Evolutionary conservation across 2,113 vertebrate genomes (phyloP).

Genomic region (Nothobranchius kuhntae): DNA sequence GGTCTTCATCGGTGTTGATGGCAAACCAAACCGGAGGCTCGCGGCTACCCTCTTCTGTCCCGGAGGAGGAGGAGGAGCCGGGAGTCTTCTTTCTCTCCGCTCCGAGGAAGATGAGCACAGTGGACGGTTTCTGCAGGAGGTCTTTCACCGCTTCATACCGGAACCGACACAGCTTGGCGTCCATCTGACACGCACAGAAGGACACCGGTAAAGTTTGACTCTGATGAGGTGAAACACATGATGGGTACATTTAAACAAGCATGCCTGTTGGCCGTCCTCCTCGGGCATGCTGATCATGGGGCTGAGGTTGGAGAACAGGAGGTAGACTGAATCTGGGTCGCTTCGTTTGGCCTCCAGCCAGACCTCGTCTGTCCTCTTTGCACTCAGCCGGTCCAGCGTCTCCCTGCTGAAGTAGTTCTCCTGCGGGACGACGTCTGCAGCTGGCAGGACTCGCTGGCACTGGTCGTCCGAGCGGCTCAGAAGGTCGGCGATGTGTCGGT

Average conservation of each 20-base stretch:
- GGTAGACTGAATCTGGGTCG: constrained; percentile 80
- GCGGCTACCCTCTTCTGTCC: constrained; percentile 26
- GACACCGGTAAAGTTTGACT: not conserved
- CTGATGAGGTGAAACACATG: too few species aligned
- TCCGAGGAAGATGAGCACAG: constrained; percentile 87
- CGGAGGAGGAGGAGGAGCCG: constrained; percentile 18
- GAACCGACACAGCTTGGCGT: constrained; percentile 83
- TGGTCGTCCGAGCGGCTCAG: constrained; percentile 67
- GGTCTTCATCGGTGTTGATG: constrained; percentile 75
- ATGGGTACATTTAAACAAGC: not conserved
- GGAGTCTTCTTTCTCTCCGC: constrained; percentile 77
- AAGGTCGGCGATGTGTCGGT: constrained; percentile 84
- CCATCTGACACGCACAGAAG: constrained; percentile 36
- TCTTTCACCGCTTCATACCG: constrained; percentile 72
- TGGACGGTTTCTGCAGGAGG: constrained; percentile 73
- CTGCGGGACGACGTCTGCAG: constrained; percentile 43
- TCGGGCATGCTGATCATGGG: constrained; percentile 81
- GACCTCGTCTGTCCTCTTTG: constrained; percentile 81
- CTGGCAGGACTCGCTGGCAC: constrained; percentile 63
- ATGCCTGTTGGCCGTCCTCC: constrained; percentile 33
- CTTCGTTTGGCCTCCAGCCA: constrained; percentile 84
- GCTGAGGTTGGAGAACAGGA: constrained; percentile 87
- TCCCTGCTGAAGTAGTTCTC: constrained; percentile 89
- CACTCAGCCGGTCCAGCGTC: constrained; percentile 85
- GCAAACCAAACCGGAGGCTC: constrained; percentile 90